These are phyloP conservation scores for Drosophila nigromelanica DNA, from an alignment of 1,140 invertebrate genomes.

Conservation along the genomic window DNA sequence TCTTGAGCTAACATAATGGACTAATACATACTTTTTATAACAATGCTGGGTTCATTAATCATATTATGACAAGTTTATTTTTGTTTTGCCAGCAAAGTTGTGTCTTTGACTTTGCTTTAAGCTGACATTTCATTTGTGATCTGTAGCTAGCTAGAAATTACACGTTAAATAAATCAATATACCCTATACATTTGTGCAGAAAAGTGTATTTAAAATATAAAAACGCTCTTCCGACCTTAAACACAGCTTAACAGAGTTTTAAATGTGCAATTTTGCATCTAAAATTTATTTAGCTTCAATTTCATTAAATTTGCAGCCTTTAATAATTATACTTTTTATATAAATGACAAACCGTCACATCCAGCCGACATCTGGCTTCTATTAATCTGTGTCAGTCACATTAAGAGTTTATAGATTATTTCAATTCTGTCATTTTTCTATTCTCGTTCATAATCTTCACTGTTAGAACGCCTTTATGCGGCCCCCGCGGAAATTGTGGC, in stretches of 20 bases:
- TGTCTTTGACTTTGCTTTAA: not conserved
- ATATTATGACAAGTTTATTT: conserved; percentile 14
- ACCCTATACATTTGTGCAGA: too few relatives aligned
- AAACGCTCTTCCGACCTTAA: too few relatives aligned
- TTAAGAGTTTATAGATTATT: conserved; percentile 20
- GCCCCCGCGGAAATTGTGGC: conserved; percentile 90
- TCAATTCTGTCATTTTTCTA: conserved; percentile 25
- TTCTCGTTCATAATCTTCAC: conserved; percentile 1
- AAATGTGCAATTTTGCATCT: too few relatives aligned
- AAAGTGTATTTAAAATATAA: too few relatives aligned
- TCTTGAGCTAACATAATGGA: conserved; percentile 3
- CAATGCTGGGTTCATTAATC: conserved; percentile 18
- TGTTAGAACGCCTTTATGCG: conserved; percentile 86
- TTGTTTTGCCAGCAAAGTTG: not conserved
- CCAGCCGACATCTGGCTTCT: not conserved
- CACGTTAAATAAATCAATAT: too few relatives aligned
- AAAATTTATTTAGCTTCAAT: too few relatives aligned
- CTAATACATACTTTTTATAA: not conserved
- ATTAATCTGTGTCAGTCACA: conserved; percentile 40
- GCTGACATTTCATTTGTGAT: not conserved
- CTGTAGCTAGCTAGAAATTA: too few relatives aligned
- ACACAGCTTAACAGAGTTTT: too few relatives aligned
- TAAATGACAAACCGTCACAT: not conserved
- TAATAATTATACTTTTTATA: not conserved
- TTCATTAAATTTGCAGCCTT: too few relatives aligned